Evolutionary conservation across 2,888 invertebrate genomes (phyloP), one percentile per base, ranked within the genome.

Genomic region (Pandemis corylana): DNA sequence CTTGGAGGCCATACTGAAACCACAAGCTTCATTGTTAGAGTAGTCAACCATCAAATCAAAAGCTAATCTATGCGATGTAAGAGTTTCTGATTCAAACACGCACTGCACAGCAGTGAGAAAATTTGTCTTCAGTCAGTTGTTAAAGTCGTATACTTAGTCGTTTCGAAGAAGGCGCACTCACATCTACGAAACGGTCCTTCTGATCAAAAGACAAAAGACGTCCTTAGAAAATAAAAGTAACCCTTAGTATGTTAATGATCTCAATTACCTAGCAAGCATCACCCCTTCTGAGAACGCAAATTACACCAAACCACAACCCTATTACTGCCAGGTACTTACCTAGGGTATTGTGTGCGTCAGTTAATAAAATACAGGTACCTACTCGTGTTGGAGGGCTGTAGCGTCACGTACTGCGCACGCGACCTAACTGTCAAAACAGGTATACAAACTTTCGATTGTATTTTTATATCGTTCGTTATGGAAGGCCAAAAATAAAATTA

Each of bases 331-430:
- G 65, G 69, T 74, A 74, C 69, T 69, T 70, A 74, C 69, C 64
- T 69, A 62, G 62, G 68, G 75, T 42, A 62, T 36, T 46, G 67
- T 67, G 53, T 67, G 63, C 51, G 70, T n/a, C 68, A 36, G 67
- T 67, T 44, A 59, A 59, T 68, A 44, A 59, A 67, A 63, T n/a
- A 42, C 64, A 64, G 70, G 70, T 56, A 51, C 51, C 51, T 51
- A 51, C 51, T 72, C 28, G 66, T 51, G 20, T 66, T 13, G 41
- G 63, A 66, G 74, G 66, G 70, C 53, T 80, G 78, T 79, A 77
- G 82, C 84, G 82, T 88, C 88, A 89, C 88, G 87, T 86, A 83
- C 80, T 67, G 70, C 78, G 82, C 86, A 87, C 86, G 87, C 87
- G 87, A 88, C 84, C 80, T 72, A 82, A 84, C 84, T 87, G 81